Base-by-base conservation (phyloP, 1,140 invertebrate species). In the Cecropterus lyciades region DNA sequence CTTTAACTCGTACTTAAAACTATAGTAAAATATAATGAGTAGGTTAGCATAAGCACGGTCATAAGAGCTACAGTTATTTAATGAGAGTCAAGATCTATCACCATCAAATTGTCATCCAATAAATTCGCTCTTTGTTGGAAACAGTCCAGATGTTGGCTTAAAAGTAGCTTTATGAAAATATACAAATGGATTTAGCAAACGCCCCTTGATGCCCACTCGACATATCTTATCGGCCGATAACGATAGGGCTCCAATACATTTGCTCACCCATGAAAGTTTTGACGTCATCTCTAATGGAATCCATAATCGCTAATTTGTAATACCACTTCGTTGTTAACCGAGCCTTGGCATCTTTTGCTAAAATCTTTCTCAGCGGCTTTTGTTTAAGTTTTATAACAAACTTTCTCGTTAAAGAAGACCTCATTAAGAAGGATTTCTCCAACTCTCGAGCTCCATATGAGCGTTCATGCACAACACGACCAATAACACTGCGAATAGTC, bases 221-320 rank as follows among this genome's bases (percentile, higher is more conserved):
- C 56, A 52, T 70, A 70, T 73, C 67, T 73, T 70, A 73, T 69
- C 71, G 45, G 8, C 20, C 43, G 60, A 63, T 68, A 62, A 57
- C 60, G 52, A 65, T 63, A 52, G 30, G 46, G 51, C 16, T 65
- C n/a, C 13, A 27, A 60, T 43, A 62, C 55, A 43, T 59, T 45
- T 37, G 51, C 51, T n/a, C 8, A 56, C 27, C 20, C 42, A 60
- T 62, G 53, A 51, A 51, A 67, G 67, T 27, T 69, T 69, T 80
- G 75, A 80, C 75, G 75, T 80, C 75, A 77, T 72, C 64, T 65
- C 56, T 56, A 40, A 73, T 72, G 42, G 51, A 57, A 65, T 43
- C 14, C 4, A 17, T 40, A 49, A 62, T 33, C 51, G 51, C 20
- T 51, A 24, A 10, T 17, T 6, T 15, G 30, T 2, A 37, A n/a